A percentile compares a stretch with the other conserved stretches of the same genome.
Evolutionary conservation across 1,140 invertebrate species (phyloP).

Genomic region (Diploscapter pachys): DNA sequence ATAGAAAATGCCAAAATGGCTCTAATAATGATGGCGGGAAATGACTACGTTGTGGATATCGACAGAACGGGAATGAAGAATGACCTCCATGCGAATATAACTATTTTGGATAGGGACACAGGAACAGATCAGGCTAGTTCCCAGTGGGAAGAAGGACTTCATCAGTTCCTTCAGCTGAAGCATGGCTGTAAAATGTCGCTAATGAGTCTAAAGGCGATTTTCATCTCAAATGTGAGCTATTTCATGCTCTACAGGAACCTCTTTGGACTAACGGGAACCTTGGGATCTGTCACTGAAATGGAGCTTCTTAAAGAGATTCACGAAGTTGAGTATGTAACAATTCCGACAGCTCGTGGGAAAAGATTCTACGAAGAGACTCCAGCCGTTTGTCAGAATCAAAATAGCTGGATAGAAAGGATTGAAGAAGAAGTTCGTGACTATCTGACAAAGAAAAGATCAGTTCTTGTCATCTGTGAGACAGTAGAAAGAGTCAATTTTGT

Average conservation of each 20-base stretch:
- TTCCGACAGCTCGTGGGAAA: not conserved
- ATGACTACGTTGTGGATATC: slow-evolving; percentile 15
- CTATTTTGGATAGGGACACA: slow-evolving; percentile 59
- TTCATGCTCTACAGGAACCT: slow-evolving; percentile 58
- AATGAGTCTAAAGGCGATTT: slow-evolving; percentile 59
- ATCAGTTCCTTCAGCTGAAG: slow-evolving; percentile 62
- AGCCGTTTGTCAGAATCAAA: not conserved
- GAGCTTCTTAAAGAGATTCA: slow-evolving; percentile 3
- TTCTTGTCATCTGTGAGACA: slow-evolving; percentile 18
- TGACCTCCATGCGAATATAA: slow-evolving; percentile 24
- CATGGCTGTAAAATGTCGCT: slow-evolving; percentile 59
- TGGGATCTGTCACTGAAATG: slow-evolving; percentile 33
- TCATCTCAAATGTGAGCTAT: slow-evolving; percentile 60
- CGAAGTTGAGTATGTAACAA: slow-evolving; percentile 9
- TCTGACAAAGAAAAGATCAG: slow-evolving; percentile 5
- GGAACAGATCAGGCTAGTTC: slow-evolving; percentile 59
- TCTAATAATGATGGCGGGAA: not conserved
- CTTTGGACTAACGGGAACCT: slow-evolving; percentile 59
- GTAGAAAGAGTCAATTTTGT: not conserved
- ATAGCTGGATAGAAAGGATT: slow-evolving; percentile 5
- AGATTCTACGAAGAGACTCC: slow-evolving; percentile 13
- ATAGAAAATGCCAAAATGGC: slow-evolving; percentile 2
- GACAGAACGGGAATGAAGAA: not conserved
- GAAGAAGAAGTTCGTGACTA: not conserved
- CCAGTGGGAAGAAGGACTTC: slow-evolving; percentile 60